Conservation (phyloP, 2,797 vertebrate species). For the Petrocephalus schoutedeni region DNA sequence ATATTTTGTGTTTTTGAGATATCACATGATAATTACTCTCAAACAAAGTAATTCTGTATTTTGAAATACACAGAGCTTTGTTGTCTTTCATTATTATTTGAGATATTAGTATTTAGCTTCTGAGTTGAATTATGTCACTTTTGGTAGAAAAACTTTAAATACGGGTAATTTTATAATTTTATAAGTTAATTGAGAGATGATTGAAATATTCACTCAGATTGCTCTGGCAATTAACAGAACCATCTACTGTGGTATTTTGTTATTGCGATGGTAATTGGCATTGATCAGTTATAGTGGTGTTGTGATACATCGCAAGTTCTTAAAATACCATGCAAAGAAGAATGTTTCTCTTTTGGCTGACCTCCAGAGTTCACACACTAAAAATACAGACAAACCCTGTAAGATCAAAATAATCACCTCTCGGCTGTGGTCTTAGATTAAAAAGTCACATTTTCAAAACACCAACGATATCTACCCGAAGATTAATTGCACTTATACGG, state of each 20-base stretch:
- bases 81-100: not conserved
- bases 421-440: not conserved
- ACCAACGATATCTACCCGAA: constrained; percentile 14
- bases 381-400: not conserved
- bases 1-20: not conserved
- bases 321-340: not conserved
- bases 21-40: not conserved
- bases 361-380: not conserved
- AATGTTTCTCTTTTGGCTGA: not conserved
- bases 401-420: constrained; percentile 22
- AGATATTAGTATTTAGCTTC: not conserved
- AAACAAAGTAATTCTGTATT: not conserved
- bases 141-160: not conserved
- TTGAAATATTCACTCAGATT: not conserved
- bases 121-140: not conserved
- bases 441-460: not conserved
- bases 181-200: not conserved
- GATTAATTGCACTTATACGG: constrained; percentile 31
- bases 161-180: not conserved
- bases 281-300: not conserved
- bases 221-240: not conserved
- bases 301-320: not conserved
- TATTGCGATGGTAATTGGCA: not conserved
- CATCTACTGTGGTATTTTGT: not conserved
- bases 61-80: not conserved